Evolutionary conservation across 1,140 invertebrate species (phyloP).

Genomic region (Penaeus vannamei): DNA sequence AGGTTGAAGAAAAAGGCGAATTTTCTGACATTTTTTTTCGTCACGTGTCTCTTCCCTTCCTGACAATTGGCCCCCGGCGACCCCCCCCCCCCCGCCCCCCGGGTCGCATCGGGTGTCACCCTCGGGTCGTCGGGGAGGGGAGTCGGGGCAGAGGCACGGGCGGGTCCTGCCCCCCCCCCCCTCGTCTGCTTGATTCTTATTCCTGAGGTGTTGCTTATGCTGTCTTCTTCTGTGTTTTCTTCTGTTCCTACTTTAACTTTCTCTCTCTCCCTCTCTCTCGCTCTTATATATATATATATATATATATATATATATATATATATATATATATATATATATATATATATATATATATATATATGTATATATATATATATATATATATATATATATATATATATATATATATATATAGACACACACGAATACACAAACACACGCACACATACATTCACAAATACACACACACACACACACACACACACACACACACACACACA

Average conservation of each 20-base stretch:
- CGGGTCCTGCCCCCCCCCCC: too few relatives aligned
- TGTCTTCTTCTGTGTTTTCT: not conserved
- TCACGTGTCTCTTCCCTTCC: too few relatives aligned
- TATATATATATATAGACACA: not conserved
- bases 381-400: not conserved
- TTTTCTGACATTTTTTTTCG: too few relatives aligned
- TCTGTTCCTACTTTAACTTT: slow-evolving; percentile 8
- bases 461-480: not conserved
- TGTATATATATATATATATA: too few relatives aligned
- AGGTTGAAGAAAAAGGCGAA: too few relatives aligned
- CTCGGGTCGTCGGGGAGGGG: too few relatives aligned
- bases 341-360: too few relatives aligned
- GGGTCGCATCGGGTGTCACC: too few relatives aligned
- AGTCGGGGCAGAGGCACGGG: not conserved
- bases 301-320: too few relatives aligned
- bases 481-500: not conserved
- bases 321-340: too few relatives aligned
- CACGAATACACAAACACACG: not conserved
- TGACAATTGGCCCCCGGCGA: too few relatives aligned
- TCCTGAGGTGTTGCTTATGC: not conserved
- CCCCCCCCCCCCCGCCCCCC: not conserved
- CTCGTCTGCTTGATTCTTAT: too few relatives aligned
- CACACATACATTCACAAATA: slow-evolving; percentile 6
- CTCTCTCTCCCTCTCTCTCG: slow-evolving; percentile 39
- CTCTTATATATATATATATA: not conserved